These are phyloP conservation scores for Pelecanus crispus DNA, from an alignment of 2,113 vertebrate species.

Conservation along the genomic window DNA sequence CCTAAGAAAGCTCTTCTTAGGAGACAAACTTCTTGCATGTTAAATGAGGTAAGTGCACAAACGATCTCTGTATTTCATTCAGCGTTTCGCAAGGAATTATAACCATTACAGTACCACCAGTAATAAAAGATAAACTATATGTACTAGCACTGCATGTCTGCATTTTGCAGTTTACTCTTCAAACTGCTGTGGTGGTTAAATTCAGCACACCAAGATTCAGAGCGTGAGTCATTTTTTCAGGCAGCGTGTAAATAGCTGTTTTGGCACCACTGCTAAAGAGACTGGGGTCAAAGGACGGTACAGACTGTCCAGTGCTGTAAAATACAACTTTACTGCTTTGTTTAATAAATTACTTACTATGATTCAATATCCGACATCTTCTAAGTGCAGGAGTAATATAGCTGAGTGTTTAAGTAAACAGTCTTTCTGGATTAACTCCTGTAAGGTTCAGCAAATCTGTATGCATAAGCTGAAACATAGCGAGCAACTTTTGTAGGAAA, in stretches of 20 bases:
- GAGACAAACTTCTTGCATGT: conserved; percentile 50
- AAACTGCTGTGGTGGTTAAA: conserved; percentile 14
- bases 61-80: neutral
- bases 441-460: neutral
- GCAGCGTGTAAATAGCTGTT: neutral
- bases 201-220: conserved; percentile 17
- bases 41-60: conserved; percentile 56
- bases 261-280: neutral
- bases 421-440: neutral
- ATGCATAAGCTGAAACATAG: neutral
- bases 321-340: conserved; percentile 15
- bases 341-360: conserved; percentile 55
- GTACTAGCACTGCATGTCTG: neutral
- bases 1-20: conserved; percentile 32
- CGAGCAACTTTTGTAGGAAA: neutral
- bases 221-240: neutral
- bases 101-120: neutral
- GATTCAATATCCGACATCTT: conserved; percentile 6
- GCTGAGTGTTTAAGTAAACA: neutral
- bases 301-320: conserved; percentile 13
- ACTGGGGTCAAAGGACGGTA: conserved; percentile 54
- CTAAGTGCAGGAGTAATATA: neutral
- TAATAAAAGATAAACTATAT: neutral
- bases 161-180: neutral
- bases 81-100: neutral